Evolutionary conservation across 2,888 invertebrate species (phyloP).

Genomic region (Aleiodes leptofemur): DNA sequence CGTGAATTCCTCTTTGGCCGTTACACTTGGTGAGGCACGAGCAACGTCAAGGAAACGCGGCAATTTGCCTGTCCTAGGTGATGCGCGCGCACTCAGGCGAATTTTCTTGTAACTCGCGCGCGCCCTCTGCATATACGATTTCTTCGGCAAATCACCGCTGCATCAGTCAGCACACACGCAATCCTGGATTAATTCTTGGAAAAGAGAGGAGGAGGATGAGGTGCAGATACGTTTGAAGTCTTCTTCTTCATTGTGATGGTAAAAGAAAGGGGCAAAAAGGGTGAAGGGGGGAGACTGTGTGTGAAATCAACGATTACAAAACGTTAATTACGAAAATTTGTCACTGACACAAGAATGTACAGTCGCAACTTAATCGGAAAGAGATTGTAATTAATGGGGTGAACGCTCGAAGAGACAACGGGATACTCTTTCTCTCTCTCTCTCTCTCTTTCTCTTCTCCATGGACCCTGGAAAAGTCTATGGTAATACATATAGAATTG

Average conservation of each 20-base stretch:
- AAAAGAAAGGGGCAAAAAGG: too few species aligned
- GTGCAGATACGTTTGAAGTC: constrained; percentile 22
- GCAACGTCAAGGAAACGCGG: constrained; percentile 69
- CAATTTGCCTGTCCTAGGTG: constrained; percentile 72
- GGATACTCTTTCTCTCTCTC: constrained; percentile 58
- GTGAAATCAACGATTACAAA: constrained; percentile 9
- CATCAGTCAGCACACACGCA: constrained; percentile 46
- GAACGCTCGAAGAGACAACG: constrained; percentile 54
- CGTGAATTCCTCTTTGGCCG: constrained; percentile 57
- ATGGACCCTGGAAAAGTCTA: constrained; percentile 19
- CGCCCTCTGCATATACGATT: constrained; percentile 36
- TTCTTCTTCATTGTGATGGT: not conserved
- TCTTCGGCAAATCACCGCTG: constrained; percentile 41
- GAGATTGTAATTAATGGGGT: constrained; percentile 47
- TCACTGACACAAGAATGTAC: constrained; percentile 37
- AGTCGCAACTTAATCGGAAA: constrained; percentile 52
- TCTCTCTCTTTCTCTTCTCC: constrained; percentile 49
- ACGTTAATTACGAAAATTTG: constrained; percentile 40
- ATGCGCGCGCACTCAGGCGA: constrained; percentile 30
- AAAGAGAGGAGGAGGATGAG: constrained; percentile 1
- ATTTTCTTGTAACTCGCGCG: constrained; percentile 35
- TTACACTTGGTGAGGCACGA: constrained; percentile 59
- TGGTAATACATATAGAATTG: constrained; percentile 36
- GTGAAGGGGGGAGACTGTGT: not conserved
- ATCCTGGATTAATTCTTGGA: constrained; percentile 30